Evolutionary conservation across 2,797 vertebrate species (phyloP), one percentile per base, ranked within the genome.

Genomic region (Harpagifer antarcticus): DNA sequence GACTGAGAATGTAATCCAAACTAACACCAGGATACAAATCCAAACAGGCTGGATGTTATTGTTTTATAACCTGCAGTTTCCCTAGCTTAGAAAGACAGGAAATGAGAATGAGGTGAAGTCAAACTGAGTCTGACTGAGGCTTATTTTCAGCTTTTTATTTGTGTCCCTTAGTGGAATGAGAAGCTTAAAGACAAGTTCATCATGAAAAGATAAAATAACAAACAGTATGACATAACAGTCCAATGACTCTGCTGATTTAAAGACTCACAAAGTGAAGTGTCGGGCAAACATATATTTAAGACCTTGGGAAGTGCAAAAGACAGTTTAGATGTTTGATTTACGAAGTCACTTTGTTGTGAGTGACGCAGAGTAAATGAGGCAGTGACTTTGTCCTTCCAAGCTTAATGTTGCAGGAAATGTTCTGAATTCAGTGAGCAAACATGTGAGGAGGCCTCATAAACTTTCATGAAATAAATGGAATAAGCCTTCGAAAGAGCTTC

Each of bases 1-100:
- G 40, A 58, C 37, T 14, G 50, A 71, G 16, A 72, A 71, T 80
- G 43, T 69, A 79, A 79, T 79, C 56, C 43, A 72, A 81, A 68
- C 61, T 67, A 79, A 78, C 68, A 49, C 40, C 48, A 19, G 63
- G 62, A 73, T 49, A 15, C 43, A 10, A 31, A n/a, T 67, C 57
- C 76, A 67, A 71, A 76, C 33, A 50, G n/a, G 50, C 27, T 40
- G 44, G 52, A 72, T 67, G 60, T 59, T 67, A 52, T 72, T 69
- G 45, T 78, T 2, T 78, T 66, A 53, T 54, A 56, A 49, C 42
- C 12, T 19, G 72, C 11, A 50, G 31, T 48, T 61, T 78, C 9
- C 58, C n/a, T 52, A 20, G 16, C 65, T 63, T 33, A 11, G 19
- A 65, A 56, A 76, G 62, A 58, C 42, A 47, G 50, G 17, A 9